Conservation (phyloP, 2,888 invertebrate species). For the Disparrhopalites patrizii region DNA sequence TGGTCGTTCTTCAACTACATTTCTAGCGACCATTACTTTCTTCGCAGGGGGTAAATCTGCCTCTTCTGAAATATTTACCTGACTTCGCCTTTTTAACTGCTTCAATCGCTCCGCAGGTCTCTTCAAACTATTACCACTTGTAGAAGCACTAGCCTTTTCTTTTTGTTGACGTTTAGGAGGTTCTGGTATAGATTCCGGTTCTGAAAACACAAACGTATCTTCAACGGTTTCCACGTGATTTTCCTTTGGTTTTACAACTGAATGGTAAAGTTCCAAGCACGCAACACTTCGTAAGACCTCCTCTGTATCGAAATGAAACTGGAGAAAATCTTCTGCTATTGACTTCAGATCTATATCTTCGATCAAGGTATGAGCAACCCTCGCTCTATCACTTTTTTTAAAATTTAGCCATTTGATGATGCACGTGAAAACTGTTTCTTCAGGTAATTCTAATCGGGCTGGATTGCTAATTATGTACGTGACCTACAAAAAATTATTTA, state of each 20-base stretch:
- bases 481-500: neutral
- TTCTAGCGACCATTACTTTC: too few relatives aligned
- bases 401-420: conserved; percentile 10
- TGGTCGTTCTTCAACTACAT: neutral
- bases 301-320: conserved; percentile 9
- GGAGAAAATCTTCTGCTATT: conserved; percentile 10
- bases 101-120: too few relatives aligned
- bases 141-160: too few relatives aligned
- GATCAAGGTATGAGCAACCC: neutral
- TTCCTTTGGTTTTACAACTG: neutral
- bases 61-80: too few relatives aligned
- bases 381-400: neutral
- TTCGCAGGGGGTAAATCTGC: neutral
- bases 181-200: too few relatives aligned
- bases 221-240: neutral
- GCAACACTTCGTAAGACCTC: conserved; percentile 2
- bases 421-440: conserved; percentile 9
- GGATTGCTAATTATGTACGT: neutral
- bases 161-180: neutral
- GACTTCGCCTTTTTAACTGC: too few relatives aligned
- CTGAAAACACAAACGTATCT: neutral
- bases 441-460: neutral
- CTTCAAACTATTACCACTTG: too few relatives aligned
- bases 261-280: neutral
- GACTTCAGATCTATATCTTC: neutral